Percentiles rank a stretch among this genome's conserved stretches.
These are phyloP conservation scores for Phalanger gymnotis DNA, from an alignment of 2,797 vertebrate species.

Conservation along the genomic window DNA sequence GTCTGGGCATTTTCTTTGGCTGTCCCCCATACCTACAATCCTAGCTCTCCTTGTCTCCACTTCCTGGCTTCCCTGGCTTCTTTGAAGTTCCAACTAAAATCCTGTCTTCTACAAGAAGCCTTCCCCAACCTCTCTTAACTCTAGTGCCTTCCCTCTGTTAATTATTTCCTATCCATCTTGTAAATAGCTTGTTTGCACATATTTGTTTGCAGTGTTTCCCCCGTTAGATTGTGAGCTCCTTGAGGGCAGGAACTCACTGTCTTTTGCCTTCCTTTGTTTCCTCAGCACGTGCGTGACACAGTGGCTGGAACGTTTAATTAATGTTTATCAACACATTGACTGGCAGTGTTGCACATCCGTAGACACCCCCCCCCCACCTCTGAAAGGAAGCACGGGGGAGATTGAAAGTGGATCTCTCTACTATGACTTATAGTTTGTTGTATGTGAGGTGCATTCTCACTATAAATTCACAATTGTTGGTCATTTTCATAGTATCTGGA, in stretches of 20 bases:
- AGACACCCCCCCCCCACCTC: neutral
- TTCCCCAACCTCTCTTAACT: neutral
- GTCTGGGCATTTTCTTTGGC: neutral
- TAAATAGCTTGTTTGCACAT: neutral
- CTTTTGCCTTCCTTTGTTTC: neutral
- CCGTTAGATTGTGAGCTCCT: neutral
- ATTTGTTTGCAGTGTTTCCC: neutral
- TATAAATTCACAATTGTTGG: neutral
- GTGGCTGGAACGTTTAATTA: neutral
- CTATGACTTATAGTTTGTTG: neutral
- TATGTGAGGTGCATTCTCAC: neutral
- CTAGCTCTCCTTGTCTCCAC: neutral
- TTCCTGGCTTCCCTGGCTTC: neutral
- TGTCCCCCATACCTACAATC: no score
- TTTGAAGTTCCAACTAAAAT: neutral
- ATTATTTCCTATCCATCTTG: neutral
- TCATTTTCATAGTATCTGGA: neutral
- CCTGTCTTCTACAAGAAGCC: neutral
- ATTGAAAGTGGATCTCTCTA: neutral
- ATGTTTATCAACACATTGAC: neutral
- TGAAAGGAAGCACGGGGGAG: neutral
- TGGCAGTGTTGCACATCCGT: neutral
- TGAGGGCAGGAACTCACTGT: neutral
- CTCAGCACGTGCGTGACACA: neutral
- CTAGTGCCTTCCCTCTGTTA: neutral